Evolutionary conservation across 2,888 invertebrate genomes (phyloP).

Genomic region (Nesidiocoris tenuis): DNA sequence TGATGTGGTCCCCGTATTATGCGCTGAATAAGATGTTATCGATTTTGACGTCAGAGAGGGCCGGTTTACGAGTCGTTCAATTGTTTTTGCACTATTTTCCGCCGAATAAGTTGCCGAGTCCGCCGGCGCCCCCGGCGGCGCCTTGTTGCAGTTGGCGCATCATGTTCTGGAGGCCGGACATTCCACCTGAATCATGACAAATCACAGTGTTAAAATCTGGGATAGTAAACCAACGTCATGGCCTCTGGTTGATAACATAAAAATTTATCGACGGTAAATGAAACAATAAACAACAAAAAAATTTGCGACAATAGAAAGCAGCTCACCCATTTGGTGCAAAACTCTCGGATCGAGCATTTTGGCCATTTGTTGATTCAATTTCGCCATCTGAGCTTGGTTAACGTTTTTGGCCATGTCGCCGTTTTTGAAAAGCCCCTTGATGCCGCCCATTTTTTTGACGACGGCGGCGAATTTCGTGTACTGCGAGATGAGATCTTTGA

Average conservation of each 20-base stretch:
- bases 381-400: constrained; percentile 97
- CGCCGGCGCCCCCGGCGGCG: constrained; percentile 61
- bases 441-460: constrained; percentile 99
- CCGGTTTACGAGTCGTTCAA: no score
- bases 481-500: constrained; percentile 94
- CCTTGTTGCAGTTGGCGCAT: constrained; percentile 87
- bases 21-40: no score
- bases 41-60: no score
- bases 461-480: constrained; percentile 99
- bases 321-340: constrained; percentile 82
- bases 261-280: no score
- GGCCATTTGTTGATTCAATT: constrained; percentile 99
- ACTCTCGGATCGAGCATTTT: constrained; percentile 99
- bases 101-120: constrained; percentile 62
- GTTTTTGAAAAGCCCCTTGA: constrained; percentile 97
- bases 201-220: no score
- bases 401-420: constrained; percentile 99
- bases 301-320: not conserved
- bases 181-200: constrained; percentile 69
- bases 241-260: no score
- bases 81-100: constrained; percentile 53
- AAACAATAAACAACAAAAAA: no score
- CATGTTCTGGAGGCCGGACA: constrained; percentile 94
- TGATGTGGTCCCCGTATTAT: no score
- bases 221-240: no score